phyloP scores from a whole-genome alignment of 2,888 invertebrate genomes.

The Iphiclides podalirius region DNA sequence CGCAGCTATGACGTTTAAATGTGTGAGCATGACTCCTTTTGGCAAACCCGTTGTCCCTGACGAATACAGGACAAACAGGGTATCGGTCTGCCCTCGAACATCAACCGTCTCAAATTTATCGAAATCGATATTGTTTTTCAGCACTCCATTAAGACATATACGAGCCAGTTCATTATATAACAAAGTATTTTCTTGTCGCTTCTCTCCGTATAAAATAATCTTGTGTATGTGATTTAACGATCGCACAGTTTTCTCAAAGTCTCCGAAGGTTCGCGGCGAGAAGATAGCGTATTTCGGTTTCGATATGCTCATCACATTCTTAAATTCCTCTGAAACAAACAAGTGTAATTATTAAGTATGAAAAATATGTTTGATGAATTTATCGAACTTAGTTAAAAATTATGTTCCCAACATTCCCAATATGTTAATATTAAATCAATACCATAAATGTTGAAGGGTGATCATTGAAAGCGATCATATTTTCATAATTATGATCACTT shows the following conservation, averaged over 20 bases:
- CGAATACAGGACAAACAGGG: slow-evolving; percentile 33
- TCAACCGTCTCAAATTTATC: slow-evolving; percentile 27
- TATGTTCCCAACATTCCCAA: too few relatives aligned
- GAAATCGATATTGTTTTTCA: slow-evolving; percentile 21
- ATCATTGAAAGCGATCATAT: too few relatives aligned
- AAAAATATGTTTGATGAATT: too few relatives aligned
- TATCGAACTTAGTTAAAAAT: too few relatives aligned
- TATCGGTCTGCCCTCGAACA: slow-evolving; percentile 33
- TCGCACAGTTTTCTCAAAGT: slow-evolving; percentile 37
- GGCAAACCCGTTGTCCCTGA: slow-evolving; percentile 39
- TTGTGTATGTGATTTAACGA: slow-evolving; percentile 38
- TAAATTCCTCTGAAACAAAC: slow-evolving; percentile 49
- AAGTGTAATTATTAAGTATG: background rate
- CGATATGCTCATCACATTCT: slow-evolving; percentile 48
- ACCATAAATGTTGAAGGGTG: too few relatives aligned
- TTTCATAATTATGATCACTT: too few relatives aligned
- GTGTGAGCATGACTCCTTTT: slow-evolving; percentile 37
- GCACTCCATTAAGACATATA: slow-evolving; percentile 2
- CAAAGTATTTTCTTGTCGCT: slow-evolving; percentile 32
- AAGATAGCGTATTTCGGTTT: slow-evolving; percentile 55
- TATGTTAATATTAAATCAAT: too few relatives aligned
- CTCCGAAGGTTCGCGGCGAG: slow-evolving; percentile 45
- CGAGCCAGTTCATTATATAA: slow-evolving; percentile 42
- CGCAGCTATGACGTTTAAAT: slow-evolving; percentile 30
- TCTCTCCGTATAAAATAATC: slow-evolving; percentile 47